A percentile compares a stretch with the other conserved stretches of the same genome.
Evolutionary conservation across 1,140 invertebrate species (phyloP).

Genomic region (Muscidifurax raptorellus): DNA sequence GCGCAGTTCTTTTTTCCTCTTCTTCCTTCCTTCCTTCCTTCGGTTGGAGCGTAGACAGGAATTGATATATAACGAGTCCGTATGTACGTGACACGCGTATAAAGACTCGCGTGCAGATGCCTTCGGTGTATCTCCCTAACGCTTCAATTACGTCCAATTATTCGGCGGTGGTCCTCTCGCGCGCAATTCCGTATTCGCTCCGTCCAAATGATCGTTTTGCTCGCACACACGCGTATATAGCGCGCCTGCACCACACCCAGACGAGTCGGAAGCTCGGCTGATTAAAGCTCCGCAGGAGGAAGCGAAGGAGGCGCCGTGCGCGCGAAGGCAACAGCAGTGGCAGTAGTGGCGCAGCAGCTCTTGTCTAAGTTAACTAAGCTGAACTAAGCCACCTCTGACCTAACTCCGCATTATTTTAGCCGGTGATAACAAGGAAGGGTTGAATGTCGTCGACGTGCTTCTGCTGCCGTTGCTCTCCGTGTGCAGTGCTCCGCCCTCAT

Average conservation of each 20-base stretch:
- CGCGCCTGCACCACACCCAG: not conserved
- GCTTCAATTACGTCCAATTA: slow-evolving; percentile 8
- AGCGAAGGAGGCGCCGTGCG: not conserved
- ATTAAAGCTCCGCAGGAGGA: slow-evolving; percentile 39
- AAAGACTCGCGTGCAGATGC: too few species aligned
- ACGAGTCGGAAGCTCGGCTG: slow-evolving; percentile 22
- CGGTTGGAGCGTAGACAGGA: too few species aligned
- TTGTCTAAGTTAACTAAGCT: slow-evolving; percentile 51
- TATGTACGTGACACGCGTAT: too few species aligned
- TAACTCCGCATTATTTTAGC: slow-evolving; percentile 59
- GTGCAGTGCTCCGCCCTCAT: not conserved
- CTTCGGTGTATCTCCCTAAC: not conserved
- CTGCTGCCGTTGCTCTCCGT: not conserved
- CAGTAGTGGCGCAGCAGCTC: not conserved
- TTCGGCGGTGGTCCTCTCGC: not conserved
- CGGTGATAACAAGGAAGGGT: slow-evolving; percentile 57
- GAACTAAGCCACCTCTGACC: slow-evolving; percentile 37
- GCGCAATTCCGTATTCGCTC: not conserved
- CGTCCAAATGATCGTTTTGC: not conserved
- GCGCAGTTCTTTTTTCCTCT: not conserved
- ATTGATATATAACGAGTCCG: too few species aligned
- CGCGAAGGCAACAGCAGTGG: too few species aligned
- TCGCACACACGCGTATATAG: not conserved
- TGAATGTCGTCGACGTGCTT: slow-evolving; percentile 39
- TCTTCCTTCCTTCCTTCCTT: too few species aligned